These are phyloP conservation scores for Resseliella maxima DNA, from an alignment of 2,888 invertebrate species.

Conservation along the genomic window DNA sequence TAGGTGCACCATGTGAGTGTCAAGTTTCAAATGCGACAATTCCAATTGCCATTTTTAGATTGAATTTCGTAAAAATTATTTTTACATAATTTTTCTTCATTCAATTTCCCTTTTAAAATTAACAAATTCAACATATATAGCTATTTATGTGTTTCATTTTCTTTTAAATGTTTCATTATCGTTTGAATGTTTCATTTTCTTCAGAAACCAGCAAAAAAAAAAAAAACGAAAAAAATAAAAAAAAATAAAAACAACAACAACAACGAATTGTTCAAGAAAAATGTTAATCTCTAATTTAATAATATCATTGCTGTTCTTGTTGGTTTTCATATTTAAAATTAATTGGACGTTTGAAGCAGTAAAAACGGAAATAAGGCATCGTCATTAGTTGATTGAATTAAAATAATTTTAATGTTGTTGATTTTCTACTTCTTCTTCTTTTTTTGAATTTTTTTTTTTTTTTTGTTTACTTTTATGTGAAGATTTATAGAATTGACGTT, in stretches of 20 bases:
- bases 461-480: not conserved
- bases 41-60: constrained; percentile 22
- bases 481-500: constrained; percentile 32
- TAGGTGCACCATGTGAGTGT: constrained; percentile 33
- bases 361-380: constrained; percentile 54
- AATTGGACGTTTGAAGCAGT: constrained; percentile 53
- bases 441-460: constrained; percentile 13
- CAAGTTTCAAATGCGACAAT: constrained; percentile 39
- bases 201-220: too few species aligned
- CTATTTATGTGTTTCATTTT: not conserved
- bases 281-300: not conserved
- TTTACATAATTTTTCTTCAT: not conserved
- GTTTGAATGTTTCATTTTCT: not conserved
- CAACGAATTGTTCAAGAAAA: too few species aligned
- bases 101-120: not conserved
- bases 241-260: too few species aligned
- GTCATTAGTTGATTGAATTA: constrained; percentile 37
- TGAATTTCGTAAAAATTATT: constrained; percentile 6
- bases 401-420: not conserved
- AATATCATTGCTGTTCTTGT: not conserved
- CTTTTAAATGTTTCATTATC: not conserved
- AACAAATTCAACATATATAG: constrained; percentile 16
- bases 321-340: constrained; percentile 19
- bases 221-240: too few species aligned
- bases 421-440: not conserved